These are phyloP conservation scores for Diploptera punctata DNA, from an alignment of 2,888 invertebrate genomes.

Conservation along the genomic window DNA sequence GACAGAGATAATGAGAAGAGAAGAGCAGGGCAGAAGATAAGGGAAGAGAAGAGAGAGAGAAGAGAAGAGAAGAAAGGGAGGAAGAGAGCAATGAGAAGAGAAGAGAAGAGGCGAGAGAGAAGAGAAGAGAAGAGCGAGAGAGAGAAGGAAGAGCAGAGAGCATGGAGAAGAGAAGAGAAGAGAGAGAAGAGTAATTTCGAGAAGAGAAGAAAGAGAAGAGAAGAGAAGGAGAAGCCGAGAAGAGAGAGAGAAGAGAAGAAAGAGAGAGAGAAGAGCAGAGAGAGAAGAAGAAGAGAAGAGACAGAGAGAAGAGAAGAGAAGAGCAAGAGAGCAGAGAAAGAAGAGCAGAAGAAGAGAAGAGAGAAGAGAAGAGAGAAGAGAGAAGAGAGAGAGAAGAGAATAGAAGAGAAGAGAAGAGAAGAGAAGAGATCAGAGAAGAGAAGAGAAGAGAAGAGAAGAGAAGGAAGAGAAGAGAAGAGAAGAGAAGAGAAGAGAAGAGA, in stretches of 20 bases:
- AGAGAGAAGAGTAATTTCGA: neutral
- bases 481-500: neutral
- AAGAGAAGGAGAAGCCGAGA: no score
- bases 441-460: neutral
- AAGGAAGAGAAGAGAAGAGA: constrained; percentile 1
- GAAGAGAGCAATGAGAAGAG: neutral
- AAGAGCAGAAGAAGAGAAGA: no score
- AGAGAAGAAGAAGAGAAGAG: no score
- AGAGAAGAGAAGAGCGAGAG: no score
- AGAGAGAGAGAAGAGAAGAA: neutral
- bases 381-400: neutral
- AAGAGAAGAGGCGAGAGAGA: neutral
- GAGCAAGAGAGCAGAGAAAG: no score
- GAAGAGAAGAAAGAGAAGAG: neutral
- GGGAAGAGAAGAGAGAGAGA: neutral
- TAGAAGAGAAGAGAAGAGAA: no score
- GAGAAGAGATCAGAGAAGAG: no score
- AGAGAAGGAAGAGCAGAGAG: no score
- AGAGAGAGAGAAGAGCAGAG: no score
- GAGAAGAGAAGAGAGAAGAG: neutral
- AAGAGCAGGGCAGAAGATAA: neutral
- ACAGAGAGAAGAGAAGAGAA: no score
- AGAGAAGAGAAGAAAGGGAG: neutral
- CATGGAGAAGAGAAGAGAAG: neutral
- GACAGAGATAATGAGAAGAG: neutral